These are phyloP conservation scores for Sarcophaga variegata DNA, from an alignment of 2,888 invertebrate genomes.

Conservation along the genomic window DNA sequence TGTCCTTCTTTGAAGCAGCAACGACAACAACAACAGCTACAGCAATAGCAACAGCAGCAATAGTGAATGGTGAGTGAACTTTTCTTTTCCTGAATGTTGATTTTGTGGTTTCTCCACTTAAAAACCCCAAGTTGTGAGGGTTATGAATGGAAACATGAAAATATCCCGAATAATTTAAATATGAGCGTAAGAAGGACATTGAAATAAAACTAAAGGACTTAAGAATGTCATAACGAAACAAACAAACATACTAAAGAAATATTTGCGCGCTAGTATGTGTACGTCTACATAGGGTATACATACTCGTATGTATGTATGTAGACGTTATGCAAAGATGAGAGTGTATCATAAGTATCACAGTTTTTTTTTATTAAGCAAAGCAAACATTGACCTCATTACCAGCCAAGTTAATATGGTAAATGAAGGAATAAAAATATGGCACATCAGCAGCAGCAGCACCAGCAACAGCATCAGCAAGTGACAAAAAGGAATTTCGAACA, in stretches of 20 bases:
- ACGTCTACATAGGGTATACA: background rate
- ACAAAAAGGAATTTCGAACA: slow-evolving; percentile 19
- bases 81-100: slow-evolving; percentile 60
- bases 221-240: slow-evolving; percentile 27
- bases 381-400: slow-evolving; percentile 50
- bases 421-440: background rate
- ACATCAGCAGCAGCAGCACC: background rate
- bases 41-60: background rate
- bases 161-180: slow-evolving; percentile 53
- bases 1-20: background rate
- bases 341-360: background rate
- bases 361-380: slow-evolving; percentile 19
- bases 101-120: slow-evolving; percentile 51
- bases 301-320: too few relatives aligned
- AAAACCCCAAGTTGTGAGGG: slow-evolving; percentile 4
- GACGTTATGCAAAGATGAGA: slow-evolving; percentile 25
- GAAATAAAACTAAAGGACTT: slow-evolving; percentile 51
- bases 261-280: slow-evolving; percentile 14
- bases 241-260: slow-evolving; percentile 1
- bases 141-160: slow-evolving; percentile 36
- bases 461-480: slow-evolving; percentile 29
- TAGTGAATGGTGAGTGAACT: slow-evolving; percentile 19
- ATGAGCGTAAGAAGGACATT: slow-evolving; percentile 28
- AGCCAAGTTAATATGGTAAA: background rate
- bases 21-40: too few relatives aligned